Evolutionary conservation across 2,888 invertebrate species (phyloP), one percentile per base, ranked within the genome.

Genomic region (Watsonalla cultraria): DNA sequence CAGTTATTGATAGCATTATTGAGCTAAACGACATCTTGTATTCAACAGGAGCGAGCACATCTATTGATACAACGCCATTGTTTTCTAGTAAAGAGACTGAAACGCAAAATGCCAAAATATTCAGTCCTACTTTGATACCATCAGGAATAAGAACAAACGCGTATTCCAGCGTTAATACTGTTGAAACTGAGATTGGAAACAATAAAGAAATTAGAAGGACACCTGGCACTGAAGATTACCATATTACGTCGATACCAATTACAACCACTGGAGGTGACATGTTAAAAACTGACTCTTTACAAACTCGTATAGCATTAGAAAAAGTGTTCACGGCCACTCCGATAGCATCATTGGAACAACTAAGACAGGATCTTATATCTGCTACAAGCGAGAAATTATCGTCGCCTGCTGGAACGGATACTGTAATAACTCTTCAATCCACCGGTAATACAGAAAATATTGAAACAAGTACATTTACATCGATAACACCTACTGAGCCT

Each of bases 171-270:
- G 24, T 24, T 1, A 24, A 24, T 24, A 24, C 24, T 37, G 47
- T 47, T 14, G 49, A 7, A 24, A 60, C 66, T 15, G 58, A 61
- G 34, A 70, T 76, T 9, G 54, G 76, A 62, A 76, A 73, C 54
- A 80, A 82, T 55, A 76, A 70, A 46, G 69, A 59, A 0, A 78
- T 81, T 56, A 74, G 76, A 42, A 73, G 80, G 62, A 78, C 75
- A 62, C 65, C 62, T 5, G 58, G 54, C 34, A 64, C 59, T 9
- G 59, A 60, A 15, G 39, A 14, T 9, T 35, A 14, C 11, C 68
- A 73, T 54, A 51, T 57, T 37, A 56, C 58, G 34, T 51, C 55
- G 24, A 58, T 24, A 24, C 24, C 59, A 8, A 61, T 56, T 11
- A 61, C 60, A 35, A 62, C 68, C 35, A 62, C 60, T 48, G 34